A percentile compares a stretch with the other conserved stretches of the same genome.
phyloP scores from a whole-genome alignment of 2,797 vertebrate genomes.

The Salmo trutta region DNA sequence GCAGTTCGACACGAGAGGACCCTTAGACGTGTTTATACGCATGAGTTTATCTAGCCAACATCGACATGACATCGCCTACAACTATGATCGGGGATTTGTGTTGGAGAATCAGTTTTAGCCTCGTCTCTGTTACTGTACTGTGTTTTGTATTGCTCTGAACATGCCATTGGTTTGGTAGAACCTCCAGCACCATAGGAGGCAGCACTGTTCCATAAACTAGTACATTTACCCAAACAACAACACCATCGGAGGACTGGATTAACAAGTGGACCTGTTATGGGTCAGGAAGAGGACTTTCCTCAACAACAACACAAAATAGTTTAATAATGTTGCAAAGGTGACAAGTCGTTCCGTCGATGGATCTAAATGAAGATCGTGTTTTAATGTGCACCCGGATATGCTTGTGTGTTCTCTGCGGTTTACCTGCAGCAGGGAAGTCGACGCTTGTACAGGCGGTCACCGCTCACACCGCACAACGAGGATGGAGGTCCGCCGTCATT shows the following conservation, averaged over 20 bases:
- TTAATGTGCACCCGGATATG: conserved; percentile 41
- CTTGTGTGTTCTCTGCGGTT: conserved; percentile 85
- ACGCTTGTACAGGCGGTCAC: conserved; percentile 66
- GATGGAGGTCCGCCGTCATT: conserved; percentile 71
- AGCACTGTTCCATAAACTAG: background rate
- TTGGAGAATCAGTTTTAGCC: no score
- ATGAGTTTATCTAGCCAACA: no score
- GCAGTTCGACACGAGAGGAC: no score
- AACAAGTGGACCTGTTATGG: background rate
- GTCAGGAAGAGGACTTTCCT: background rate
- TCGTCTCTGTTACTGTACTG: no score
- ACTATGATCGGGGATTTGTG: no score
- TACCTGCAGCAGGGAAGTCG: conserved; percentile 88
- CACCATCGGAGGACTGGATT: background rate
- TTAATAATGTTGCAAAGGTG: background rate
- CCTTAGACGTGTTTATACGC: no score
- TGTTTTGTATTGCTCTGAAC: no score
- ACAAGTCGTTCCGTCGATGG: background rate
- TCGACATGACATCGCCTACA: no score
- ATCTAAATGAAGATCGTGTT: background rate
- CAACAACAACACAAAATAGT: background rate
- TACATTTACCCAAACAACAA: background rate
- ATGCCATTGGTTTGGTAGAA: background rate
- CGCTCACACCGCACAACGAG: conserved; percentile 42
- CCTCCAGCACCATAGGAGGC: background rate